Conservation (phyloP, 2,113 vertebrate species). For the Hoplias malabaricus region DNA sequence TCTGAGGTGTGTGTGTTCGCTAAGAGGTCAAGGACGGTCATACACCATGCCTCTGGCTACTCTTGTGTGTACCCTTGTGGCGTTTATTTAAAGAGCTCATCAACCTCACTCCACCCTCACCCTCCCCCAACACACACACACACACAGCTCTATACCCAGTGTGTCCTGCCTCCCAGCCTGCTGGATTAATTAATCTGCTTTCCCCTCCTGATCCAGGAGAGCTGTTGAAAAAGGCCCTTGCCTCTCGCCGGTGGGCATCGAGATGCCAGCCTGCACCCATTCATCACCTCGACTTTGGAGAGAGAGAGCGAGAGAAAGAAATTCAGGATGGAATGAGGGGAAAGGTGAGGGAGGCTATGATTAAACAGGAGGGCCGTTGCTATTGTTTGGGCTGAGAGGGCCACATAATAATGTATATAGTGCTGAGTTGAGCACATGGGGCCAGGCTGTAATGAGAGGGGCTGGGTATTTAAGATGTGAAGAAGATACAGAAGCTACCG, state of each 20-base stretch:
- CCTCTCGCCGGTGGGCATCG: conserved; percentile 71
- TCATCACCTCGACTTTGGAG: conserved; percentile 74
- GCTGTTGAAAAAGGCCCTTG: conserved; percentile 65
- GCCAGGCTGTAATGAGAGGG: conserved; percentile 31
- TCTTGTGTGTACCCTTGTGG: conserved; percentile 70
- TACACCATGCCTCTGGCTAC: conserved; percentile 70
- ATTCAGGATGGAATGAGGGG: conserved; percentile 51
- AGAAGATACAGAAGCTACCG: conserved; percentile 50
- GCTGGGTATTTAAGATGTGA: conserved; percentile 7
- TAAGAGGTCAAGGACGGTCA: conserved; percentile 72
- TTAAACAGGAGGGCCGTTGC: conserved; percentile 70
- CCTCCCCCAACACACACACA: conserved; percentile 40
- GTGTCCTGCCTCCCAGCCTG: conserved; percentile 62
- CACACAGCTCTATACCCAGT: conserved; percentile 33
- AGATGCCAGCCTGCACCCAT: conserved; percentile 69
- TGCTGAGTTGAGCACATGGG: conserved; percentile 51
- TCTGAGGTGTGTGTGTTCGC: conserved; percentile 1
- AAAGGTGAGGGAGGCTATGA: conserved; percentile 60
- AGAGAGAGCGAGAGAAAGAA: conserved; percentile 40
- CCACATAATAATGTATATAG: conserved; percentile 52
- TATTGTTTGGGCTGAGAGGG: conserved; percentile 54
- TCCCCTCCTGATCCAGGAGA: conserved; percentile 67
- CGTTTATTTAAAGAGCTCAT: conserved; percentile 76
- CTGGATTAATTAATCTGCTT: conserved; percentile 79
- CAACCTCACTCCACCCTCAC: conserved; percentile 45